Conservation (phyloP, 2,113 vertebrate genomes). For the Sakesphorus luctuosus region DNA sequence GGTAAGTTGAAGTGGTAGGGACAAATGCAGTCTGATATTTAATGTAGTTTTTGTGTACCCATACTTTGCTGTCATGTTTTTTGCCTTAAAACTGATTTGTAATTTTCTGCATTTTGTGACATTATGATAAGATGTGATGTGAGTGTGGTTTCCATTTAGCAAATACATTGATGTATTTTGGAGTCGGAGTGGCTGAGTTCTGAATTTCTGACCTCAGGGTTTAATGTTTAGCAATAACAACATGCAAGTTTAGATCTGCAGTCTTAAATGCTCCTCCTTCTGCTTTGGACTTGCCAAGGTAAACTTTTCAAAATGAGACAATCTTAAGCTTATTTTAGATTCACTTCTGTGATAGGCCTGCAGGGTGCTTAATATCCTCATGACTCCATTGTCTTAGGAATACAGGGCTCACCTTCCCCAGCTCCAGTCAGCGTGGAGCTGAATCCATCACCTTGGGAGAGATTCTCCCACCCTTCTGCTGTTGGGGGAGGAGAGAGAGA, state of each 20-base stretch:
- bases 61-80: conserved; percentile 83
- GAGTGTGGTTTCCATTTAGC: conserved; percentile 79
- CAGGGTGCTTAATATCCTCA: not conserved
- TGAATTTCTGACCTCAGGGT: conserved; percentile 65
- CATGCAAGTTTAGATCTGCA: not conserved
- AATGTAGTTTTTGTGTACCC: conserved; percentile 95
- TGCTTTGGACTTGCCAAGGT: conserved; percentile 47
- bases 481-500: not conserved
- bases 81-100: conserved; percentile 83
- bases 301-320: conserved; percentile 59
- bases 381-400: rapidly evolving
- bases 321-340: conserved; percentile 47
- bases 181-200: conserved; percentile 64
- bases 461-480: not conserved
- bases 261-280: conserved; percentile 52
- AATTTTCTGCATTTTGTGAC: conserved; percentile 80
- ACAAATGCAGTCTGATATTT: conserved; percentile 88
- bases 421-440: not conserved
- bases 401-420: not conserved
- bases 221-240: conserved; percentile 54
- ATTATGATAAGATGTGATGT: conserved; percentile 77
- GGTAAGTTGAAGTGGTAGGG: conserved; percentile 79
- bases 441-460: not conserved
- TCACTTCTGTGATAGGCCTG: not conserved
- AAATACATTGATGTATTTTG: conserved; percentile 75